phyloP scores from a whole-genome alignment of 2,888 invertebrate species.

The Rhingia rostrata region DNA sequence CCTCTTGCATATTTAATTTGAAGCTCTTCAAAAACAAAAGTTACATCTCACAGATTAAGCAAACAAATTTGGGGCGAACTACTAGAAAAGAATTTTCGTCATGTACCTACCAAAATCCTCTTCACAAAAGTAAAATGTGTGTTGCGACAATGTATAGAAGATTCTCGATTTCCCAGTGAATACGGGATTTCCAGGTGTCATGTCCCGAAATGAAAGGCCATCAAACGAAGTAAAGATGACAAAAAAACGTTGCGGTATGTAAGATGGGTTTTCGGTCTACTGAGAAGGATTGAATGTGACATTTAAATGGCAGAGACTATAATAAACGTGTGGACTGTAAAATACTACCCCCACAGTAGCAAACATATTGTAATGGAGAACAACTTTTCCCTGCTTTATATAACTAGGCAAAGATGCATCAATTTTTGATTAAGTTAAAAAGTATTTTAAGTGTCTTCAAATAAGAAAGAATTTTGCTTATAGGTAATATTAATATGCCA shows the following conservation, averaged over 20 bases:
- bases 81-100: conserved; percentile 33
- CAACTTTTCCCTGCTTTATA: no score
- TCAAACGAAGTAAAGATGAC: conserved; percentile 3
- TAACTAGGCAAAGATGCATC: no score
- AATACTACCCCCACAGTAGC: neutral
- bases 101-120: conserved; percentile 34
- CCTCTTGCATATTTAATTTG: conserved; percentile 63
- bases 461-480: conserved; percentile 34
- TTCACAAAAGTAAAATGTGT: conserved; percentile 35
- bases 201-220: conserved; percentile 23
- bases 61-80: conserved; percentile 67
- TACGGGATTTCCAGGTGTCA: conserved; percentile 46
- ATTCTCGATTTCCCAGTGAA: conserved; percentile 44
- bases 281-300: conserved; percentile 4
- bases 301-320: conserved; percentile 16
- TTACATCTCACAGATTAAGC: conserved; percentile 64
- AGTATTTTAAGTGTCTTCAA: conserved; percentile 11
- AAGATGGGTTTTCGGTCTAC: neutral
- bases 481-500: conserved; percentile 19
- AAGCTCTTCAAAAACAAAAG: conserved; percentile 60
- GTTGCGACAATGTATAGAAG: conserved; percentile 39
- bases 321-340: conserved; percentile 12
- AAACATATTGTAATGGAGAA: neutral
- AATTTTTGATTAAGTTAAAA: no score
- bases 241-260: neutral